phyloP scores from a whole-genome alignment of 2,888 invertebrate genomes.

The Caenorhabditis sp. region DNA sequence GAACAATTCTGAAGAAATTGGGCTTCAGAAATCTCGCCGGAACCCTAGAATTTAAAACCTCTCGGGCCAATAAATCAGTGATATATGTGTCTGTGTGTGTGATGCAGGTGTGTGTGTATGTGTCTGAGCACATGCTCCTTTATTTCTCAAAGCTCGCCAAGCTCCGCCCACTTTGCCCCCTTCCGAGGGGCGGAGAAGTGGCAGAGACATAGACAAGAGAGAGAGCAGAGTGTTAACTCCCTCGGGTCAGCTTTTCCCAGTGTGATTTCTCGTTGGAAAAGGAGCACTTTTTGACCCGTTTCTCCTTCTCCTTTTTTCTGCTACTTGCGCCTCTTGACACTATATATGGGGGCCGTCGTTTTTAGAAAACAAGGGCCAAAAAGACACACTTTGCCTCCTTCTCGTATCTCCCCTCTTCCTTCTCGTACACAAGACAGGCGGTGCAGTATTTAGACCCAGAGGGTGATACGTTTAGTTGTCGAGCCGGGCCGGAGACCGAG shows the following conservation, averaged over 20 bases:
- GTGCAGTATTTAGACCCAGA: too few relatives aligned
- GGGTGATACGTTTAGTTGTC: too few relatives aligned
- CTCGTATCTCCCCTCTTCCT: too few relatives aligned
- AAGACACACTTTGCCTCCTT: too few relatives aligned
- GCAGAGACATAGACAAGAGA: too few relatives aligned
- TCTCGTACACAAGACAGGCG: too few relatives aligned
- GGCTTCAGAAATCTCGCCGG: too few relatives aligned
- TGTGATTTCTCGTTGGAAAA: constrained; percentile 1
- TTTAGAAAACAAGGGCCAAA: neutral
- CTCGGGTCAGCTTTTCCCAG: constrained; percentile 15
- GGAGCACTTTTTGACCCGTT: constrained; percentile 11
- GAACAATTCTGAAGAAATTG: too few relatives aligned
- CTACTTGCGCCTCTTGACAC: constrained; percentile 1
- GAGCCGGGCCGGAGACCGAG: too few relatives aligned
- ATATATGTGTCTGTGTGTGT: too few relatives aligned
- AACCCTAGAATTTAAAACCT: neutral
- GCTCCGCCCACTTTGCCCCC: neutral
- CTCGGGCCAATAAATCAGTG: constrained; percentile 2
- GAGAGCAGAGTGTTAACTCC: constrained; percentile 4
- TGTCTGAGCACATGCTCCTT: neutral
- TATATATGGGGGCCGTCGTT: neutral
- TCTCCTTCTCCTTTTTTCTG: too few relatives aligned
- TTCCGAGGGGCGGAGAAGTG: neutral
- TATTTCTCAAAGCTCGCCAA: neutral
- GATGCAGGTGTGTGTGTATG: neutral